Conservation (phyloP, 1,140 invertebrate genomes). For the Druon quercuslanigerum region DNA sequence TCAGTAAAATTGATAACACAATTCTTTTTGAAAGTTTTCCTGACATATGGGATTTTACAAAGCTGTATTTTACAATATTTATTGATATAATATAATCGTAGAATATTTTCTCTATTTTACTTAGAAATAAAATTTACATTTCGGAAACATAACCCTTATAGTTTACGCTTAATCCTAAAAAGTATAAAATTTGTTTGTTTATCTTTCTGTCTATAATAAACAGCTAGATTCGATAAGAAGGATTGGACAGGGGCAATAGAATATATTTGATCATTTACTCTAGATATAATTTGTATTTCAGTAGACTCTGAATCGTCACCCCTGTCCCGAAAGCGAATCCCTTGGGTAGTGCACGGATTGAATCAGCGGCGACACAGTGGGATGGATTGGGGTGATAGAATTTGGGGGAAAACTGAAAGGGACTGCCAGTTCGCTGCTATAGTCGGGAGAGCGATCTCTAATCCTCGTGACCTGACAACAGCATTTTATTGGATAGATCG, state of each 20-base stretch:
- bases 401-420: not conserved
- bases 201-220: not conserved
- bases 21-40: too few relatives aligned
- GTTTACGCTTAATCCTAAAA: not conserved
- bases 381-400: constrained; percentile 16
- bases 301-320: constrained; percentile 5
- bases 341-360: constrained; percentile 32
- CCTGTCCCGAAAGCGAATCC: constrained; percentile 13
- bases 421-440: constrained; percentile 7
- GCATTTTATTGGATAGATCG: not conserved
- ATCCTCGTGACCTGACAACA: too few relatives aligned
- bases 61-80: too few relatives aligned
- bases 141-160: too few relatives aligned
- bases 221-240: not conserved
- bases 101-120: too few relatives aligned
- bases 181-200: not conserved
- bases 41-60: too few relatives aligned
- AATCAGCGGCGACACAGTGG: constrained; percentile 14
- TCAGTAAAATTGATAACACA: too few relatives aligned
- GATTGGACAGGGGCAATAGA: constrained; percentile 16
- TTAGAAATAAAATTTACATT: too few relatives aligned
- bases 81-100: too few relatives aligned
- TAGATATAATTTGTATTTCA: constrained; percentile 18
- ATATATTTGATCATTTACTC: constrained; percentile 5
- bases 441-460: too few relatives aligned